phyloP scores from a whole-genome alignment of 2,888 invertebrate species.

The Platycheirus rosarum region DNA sequence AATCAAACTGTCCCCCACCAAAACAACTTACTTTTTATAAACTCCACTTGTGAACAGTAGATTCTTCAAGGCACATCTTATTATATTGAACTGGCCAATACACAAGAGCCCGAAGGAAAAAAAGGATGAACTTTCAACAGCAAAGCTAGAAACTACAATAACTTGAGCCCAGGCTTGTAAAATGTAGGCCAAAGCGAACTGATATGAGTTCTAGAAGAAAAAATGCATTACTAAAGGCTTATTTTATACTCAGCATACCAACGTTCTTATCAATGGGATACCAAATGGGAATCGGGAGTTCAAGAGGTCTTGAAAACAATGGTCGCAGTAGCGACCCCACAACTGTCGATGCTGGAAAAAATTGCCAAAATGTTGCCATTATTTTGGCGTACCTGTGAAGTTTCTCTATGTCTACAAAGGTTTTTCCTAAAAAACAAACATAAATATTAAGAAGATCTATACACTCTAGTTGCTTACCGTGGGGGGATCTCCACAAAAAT shows the following conservation, averaged over 20 bases:
- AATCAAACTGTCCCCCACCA: background rate
- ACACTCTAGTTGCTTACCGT: constrained; percentile 23
- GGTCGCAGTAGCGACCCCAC: background rate
- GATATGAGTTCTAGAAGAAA: constrained; percentile 20
- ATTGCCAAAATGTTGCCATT: constrained; percentile 24
- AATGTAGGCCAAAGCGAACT: constrained; percentile 47
- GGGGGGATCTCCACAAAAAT: constrained; percentile 38
- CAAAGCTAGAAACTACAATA: constrained; percentile 43
- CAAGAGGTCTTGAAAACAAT: constrained; percentile 7
- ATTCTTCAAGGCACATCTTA: constrained; percentile 60
- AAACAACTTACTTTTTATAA: constrained; percentile 30
- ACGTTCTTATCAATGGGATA: constrained; percentile 32
- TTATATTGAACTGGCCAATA: constrained; percentile 56
- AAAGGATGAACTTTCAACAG: constrained; percentile 47
- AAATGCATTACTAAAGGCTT: no score
- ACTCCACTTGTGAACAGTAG: constrained; percentile 59
- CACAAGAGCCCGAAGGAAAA: constrained; percentile 38
- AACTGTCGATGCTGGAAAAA: background rate
- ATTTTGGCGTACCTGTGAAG: constrained; percentile 2
- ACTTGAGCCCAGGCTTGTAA: constrained; percentile 52
- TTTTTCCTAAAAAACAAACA: constrained; percentile 26
- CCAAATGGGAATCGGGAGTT: constrained; percentile 24
- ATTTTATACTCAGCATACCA: background rate
- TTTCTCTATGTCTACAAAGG: constrained; percentile 25
- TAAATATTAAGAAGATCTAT: no score